A percentile compares a stretch with the other conserved stretches of the same genome.
phyloP scores from a whole-genome alignment of 2,113 vertebrate genomes.

The Pongo abelii region DNA sequence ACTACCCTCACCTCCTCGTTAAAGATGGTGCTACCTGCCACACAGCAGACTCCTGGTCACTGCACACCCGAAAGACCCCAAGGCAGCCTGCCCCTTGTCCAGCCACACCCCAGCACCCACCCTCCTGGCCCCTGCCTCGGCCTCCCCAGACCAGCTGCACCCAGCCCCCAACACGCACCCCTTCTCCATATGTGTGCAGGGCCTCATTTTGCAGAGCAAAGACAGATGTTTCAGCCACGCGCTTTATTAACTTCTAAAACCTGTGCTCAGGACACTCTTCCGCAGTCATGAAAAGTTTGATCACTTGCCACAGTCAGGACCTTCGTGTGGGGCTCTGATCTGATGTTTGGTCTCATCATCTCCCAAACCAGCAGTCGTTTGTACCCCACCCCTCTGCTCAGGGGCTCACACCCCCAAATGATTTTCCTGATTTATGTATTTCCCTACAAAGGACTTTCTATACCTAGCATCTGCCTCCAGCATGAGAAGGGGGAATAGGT shows the following conservation, averaged over 20 bases:
- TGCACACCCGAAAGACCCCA: background rate
- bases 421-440: background rate
- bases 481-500: background rate
- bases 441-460: background rate
- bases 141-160: background rate
- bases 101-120: rapidly evolving
- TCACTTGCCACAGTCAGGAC: constrained; percentile 66
- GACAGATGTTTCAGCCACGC: constrained; percentile 88
- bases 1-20: rapidly evolving
- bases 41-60: background rate
- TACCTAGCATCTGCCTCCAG: background rate
- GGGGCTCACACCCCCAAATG: no score
- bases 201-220: constrained; percentile 86
- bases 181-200: constrained; percentile 50
- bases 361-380: background rate
- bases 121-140: background rate
- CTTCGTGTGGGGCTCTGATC: background rate
- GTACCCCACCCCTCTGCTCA: background rate
- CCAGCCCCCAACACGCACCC: no score
- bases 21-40: background rate
- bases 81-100: background rate
- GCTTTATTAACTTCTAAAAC: constrained; percentile 91
- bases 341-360: background rate
- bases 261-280: constrained; percentile 86
- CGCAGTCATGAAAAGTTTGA: constrained; percentile 75